phyloP scores from a whole-genome alignment of 2,888 invertebrate species.

The Andrena fulva region DNA sequence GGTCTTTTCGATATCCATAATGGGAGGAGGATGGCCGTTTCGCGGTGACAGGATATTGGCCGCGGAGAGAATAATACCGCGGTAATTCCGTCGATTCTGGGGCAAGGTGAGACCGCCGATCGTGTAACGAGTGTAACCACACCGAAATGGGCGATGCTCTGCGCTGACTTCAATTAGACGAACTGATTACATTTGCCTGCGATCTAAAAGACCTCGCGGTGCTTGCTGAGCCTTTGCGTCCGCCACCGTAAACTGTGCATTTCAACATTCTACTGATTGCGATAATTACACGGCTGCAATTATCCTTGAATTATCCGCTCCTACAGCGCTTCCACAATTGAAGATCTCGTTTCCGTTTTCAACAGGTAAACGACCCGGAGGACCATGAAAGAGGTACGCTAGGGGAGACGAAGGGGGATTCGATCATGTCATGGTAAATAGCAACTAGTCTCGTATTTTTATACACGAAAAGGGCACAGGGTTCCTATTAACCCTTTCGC shows the following conservation, averaged over 20 bases:
- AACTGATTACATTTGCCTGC: slow-evolving; percentile 9
- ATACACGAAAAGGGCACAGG: too few relatives aligned
- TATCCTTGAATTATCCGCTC: slow-evolving; percentile 20
- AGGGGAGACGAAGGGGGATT: slow-evolving; percentile 67
- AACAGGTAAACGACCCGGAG: slow-evolving; percentile 82
- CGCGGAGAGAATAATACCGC: slow-evolving; percentile 60
- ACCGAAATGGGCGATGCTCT: slow-evolving; percentile 25
- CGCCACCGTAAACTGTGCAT: background rate
- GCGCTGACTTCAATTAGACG: slow-evolving; percentile 33
- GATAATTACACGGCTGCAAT: background rate
- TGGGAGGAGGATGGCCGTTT: slow-evolving; percentile 30
- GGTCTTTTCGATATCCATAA: slow-evolving; percentile 6
- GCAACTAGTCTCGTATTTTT: background rate
- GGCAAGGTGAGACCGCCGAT: slow-evolving; percentile 71
- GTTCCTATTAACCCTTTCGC: too few relatives aligned
- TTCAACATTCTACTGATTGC: background rate
- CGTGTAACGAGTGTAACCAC: slow-evolving; percentile 25
- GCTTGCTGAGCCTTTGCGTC: background rate
- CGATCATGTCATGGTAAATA: slow-evolving; percentile 75
- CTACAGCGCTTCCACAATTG: background rate
- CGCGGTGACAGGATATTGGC: slow-evolving; percentile 43
- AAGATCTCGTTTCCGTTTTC: slow-evolving; percentile 17
- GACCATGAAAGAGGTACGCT: slow-evolving; percentile 68
- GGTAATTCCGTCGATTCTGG: slow-evolving; percentile 67
- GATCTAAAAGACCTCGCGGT: background rate